Percentiles rank a stretch among this genome's conserved stretches.
These are phyloP conservation scores for Meriones unguiculatus DNA, from an alignment of 2,113 vertebrate species.

Conservation along the genomic window DNA sequence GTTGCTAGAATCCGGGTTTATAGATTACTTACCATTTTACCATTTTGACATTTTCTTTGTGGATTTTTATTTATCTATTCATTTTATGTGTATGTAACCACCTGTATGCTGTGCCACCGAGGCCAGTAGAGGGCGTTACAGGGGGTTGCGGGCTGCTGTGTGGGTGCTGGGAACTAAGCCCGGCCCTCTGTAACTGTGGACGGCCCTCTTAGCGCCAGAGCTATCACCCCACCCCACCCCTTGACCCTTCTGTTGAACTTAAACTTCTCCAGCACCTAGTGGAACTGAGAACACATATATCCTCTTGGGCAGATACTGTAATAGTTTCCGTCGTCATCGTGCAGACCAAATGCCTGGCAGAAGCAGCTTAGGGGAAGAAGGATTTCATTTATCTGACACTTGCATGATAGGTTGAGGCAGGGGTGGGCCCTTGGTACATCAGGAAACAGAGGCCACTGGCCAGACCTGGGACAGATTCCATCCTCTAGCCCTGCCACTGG, in stretches of 20 bases:
- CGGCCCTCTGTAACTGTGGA: background rate
- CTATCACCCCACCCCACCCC: background rate
- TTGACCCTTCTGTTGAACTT: conserved; percentile 8
- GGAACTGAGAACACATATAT: background rate
- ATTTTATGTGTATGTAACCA: background rate
- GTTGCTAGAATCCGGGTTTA: background rate
- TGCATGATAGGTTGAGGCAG: no score
- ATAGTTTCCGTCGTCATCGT: background rate
- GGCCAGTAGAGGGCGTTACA: background rate
- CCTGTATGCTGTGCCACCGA: background rate
- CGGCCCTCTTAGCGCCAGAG: no score
- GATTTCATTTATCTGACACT: background rate
- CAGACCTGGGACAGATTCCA: background rate
- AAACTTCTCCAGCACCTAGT: background rate
- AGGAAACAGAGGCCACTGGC: background rate
- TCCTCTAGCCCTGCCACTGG: background rate
- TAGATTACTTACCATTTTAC: background rate
- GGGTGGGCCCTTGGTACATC: background rate
- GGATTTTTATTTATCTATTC: background rate
- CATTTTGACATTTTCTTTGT: conserved; percentile 29
- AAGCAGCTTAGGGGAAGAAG: background rate
- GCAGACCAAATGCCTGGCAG: background rate
- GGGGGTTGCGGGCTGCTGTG: background rate
- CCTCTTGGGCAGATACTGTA: background rate
- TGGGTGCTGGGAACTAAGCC: background rate